Evolutionary conservation across 2,888 invertebrate species (phyloP).

Genomic region (Pediacus dermestoides): DNA sequence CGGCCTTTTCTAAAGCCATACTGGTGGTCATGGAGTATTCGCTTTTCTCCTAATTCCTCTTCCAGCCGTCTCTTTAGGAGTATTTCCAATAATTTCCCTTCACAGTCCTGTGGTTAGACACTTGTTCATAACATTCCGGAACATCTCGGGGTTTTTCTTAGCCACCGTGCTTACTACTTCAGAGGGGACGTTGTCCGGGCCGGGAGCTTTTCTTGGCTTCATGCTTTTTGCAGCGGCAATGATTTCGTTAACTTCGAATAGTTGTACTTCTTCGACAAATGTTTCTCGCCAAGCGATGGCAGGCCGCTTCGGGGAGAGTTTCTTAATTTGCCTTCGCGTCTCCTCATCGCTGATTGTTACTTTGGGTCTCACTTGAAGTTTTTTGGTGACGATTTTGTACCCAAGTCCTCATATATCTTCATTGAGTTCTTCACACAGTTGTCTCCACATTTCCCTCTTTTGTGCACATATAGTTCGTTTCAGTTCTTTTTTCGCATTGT

Average conservation of each 20-base stretch:
- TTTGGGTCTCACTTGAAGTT: neutral
- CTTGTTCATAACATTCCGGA: neutral
- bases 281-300: neutral
- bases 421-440: constrained; percentile 12
- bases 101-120: constrained; percentile 4
- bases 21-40: too few species aligned
- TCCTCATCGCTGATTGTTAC: neutral
- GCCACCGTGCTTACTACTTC: neutral
- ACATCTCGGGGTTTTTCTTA: too few species aligned
- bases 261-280: neutral
- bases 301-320: neutral
- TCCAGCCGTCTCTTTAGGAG: too few species aligned
- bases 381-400: constrained; percentile 10
- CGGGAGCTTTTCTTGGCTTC: constrained; percentile 2
- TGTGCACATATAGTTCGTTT: neutral
- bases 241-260: neutral
- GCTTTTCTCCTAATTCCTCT: too few species aligned
- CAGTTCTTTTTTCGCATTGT: constrained; percentile 1
- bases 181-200: neutral
- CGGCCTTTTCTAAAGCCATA: too few species aligned
- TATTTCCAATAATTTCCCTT: constrained; percentile 14
- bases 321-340: neutral
- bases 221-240: neutral
- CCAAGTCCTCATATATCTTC: constrained; percentile 14
- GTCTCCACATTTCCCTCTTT: constrained; percentile 11